Base-by-base conservation (phyloP, 2,888 invertebrate genomes). In the Saturnia pavonia region DNA sequence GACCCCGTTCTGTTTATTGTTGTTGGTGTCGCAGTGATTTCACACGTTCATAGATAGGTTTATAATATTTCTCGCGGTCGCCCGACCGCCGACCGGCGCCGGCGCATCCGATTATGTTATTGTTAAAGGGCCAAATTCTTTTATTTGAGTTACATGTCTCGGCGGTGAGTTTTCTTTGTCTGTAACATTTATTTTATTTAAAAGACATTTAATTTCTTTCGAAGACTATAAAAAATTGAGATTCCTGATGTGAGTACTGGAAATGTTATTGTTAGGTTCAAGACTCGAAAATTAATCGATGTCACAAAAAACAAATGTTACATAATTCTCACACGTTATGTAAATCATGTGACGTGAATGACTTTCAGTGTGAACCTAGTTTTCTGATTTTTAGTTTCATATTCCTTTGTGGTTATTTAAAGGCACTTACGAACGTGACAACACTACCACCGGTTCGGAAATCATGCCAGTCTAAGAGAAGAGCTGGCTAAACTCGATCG, bases 31-130 rank as follows among this genome's bases (percentile, higher is more conserved):
- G 86, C 85, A 82, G 85, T 86, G 85, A 88, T 90, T 91, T 92
- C 91, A 91, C 91, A 91, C 91, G 87, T 91, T 79, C 83, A 82
- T 82, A 80, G 81, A 72, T 68, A 73, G 45, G n/a, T 72, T 71
- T 71, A 71, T 71, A 71, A 88, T 87, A 88, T 88, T 88, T 84
- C 83, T 84, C 78, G 78, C 78, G 83, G 78, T 77, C 82, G 85
- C 85, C 83, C 85, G 83, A 83, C 88, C 90, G 92, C 82, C 78
- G 79, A 81, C 80, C 88, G 92, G 92, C 92, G 92, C 91, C 91
- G 82, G 88, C 87, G 89, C 89, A 87, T 85, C 88, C 89, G 88
- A 91, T 89, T 90, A 89, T 91, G 91, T 91, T 90, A 91, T 91
- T 91, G 90, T 91, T 88, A 87, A 78, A 72, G 87, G 85, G 82